Conservation (phyloP, 2,888 invertebrate genomes). For the Sepiola atlantica region DNA sequence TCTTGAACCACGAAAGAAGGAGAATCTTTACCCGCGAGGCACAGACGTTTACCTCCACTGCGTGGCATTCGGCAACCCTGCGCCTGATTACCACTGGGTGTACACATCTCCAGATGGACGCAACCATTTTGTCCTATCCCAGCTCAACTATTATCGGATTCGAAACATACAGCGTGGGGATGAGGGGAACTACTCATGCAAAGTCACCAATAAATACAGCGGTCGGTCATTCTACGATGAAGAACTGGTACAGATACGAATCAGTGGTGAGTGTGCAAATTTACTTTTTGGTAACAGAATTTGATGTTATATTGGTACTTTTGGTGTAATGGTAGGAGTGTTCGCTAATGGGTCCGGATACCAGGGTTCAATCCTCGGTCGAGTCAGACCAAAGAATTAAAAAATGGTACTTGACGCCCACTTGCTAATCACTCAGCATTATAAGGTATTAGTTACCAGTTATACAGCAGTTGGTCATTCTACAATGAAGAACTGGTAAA, state of each 20-base stretch:
- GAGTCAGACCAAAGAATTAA: too few relatives aligned
- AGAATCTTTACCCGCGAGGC: constrained; percentile 53
- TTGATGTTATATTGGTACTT: background rate
- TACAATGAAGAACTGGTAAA: constrained; percentile 52
- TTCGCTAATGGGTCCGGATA: background rate
- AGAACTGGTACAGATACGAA: constrained; percentile 52
- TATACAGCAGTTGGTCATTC: constrained; percentile 52
- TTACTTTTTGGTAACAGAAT: constrained; percentile 1
- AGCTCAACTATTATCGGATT: constrained; percentile 50
- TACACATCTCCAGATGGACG: constrained; percentile 54
- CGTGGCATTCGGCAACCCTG: constrained; percentile 59
- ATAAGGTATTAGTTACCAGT: too few relatives aligned
- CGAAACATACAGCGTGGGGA: constrained; percentile 49
- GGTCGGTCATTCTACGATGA: constrained; percentile 51
- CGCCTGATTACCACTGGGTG: constrained; percentile 56
- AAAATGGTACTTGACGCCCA: too few relatives aligned
- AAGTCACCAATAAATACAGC: constrained; percentile 55
- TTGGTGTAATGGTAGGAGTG: background rate
- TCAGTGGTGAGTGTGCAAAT: constrained; percentile 52
- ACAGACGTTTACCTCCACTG: constrained; percentile 58
- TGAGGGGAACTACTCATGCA: constrained; percentile 58
- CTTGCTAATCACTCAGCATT: too few relatives aligned
- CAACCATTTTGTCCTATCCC: constrained; percentile 48
- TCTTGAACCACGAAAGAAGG: constrained; percentile 46
- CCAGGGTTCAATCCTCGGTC: background rate